Evolutionary conservation across 1,140 invertebrate species (phyloP).

Genomic region (Caenorhabditis tropicalis): DNA sequence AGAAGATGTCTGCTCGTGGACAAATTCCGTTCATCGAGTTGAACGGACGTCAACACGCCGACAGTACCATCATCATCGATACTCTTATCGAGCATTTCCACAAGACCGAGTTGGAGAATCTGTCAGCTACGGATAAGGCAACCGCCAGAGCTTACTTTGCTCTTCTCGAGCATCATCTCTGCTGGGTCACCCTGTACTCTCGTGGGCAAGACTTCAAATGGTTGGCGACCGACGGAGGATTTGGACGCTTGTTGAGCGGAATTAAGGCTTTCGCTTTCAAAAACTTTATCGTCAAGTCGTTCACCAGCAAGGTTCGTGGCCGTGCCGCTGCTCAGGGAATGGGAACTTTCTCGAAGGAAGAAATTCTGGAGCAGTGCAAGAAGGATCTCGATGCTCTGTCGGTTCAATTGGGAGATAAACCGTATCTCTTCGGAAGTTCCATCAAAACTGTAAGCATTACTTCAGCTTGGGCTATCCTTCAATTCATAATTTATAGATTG

Average conservation of each 20-base stretch:
- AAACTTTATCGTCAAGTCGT: conserved; percentile 53
- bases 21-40: conserved; percentile 88
- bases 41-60: conserved; percentile 89
- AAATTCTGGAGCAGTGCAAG: conserved; percentile 88
- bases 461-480: too few relatives aligned
- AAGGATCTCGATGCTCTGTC: conserved; percentile 87
- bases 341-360: conserved; percentile 86
- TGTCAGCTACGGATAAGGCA: conserved; percentile 84
- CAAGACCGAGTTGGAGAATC: conserved; percentile 72
- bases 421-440: conserved; percentile 91
- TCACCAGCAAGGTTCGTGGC: conserved; percentile 27
- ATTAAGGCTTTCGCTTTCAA: conserved; percentile 61
- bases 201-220: conserved; percentile 53
- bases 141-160: conserved; percentile 88
- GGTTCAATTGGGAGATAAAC: conserved; percentile 86
- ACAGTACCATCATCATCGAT: conserved; percentile 86
- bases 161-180: conserved; percentile 90
- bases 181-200: conserved; percentile 54
- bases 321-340: conserved; percentile 77
- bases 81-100: conserved; percentile 83
- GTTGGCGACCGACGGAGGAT: conserved; percentile 59
- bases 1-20: conserved; percentile 76
- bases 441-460: conserved; percentile 80
- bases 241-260: conserved; percentile 53
- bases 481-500: too few relatives aligned